Evolutionary conservation across 2,888 invertebrate species (phyloP), one percentile per base, ranked within the genome.

Genomic region (Macrophya annulata): DNA sequence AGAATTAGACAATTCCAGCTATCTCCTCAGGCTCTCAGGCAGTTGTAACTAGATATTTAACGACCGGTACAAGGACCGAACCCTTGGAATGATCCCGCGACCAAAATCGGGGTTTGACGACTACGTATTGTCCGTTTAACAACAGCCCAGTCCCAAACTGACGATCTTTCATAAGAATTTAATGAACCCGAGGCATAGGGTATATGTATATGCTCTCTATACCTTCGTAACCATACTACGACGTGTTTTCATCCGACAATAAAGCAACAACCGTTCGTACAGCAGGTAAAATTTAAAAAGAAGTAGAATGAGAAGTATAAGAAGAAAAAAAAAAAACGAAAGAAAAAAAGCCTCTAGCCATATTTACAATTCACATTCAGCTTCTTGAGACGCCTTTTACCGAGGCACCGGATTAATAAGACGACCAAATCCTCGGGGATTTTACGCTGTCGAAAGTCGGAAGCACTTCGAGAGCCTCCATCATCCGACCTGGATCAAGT

Each of bases 21-120:
- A 74, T 74, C 72, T 74, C 43, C n/a, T 45, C 10, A n/a, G 21
- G n/a, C 72, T 21, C 43, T 45, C 21, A n/a, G 72, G 45, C 25
- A 74, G 72, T 74, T 45, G 72, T 74, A 45, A 74, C 72, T 74
- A 74, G 72, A 74, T 45, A 74, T 74, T 74, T 74, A 74, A 74
- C 72, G 43, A 74, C 72, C 21, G 72, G 72, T 74, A 43, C 72
- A 12, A 4, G 43, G 31, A 31, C 31, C 21, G 72, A 45, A 21
- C 72, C 72, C 72, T 8, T 25, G 72, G 45, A 74, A 74, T 21
- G 43, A 43, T 45, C 45, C 72, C n/a, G 72, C 43, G 72, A 74
- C 72, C 72, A 25, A 74, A 74, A 74, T 74, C 72, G 43, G 43
- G 43, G 72, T 74, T 74, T 74, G 72, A 74, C 72, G 72, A 45